Percentiles rank a stretch among this genome's conserved stretches.
Conservation (phyloP, 2,797 vertebrate species). For the Sardinella longiceps region DNA sequence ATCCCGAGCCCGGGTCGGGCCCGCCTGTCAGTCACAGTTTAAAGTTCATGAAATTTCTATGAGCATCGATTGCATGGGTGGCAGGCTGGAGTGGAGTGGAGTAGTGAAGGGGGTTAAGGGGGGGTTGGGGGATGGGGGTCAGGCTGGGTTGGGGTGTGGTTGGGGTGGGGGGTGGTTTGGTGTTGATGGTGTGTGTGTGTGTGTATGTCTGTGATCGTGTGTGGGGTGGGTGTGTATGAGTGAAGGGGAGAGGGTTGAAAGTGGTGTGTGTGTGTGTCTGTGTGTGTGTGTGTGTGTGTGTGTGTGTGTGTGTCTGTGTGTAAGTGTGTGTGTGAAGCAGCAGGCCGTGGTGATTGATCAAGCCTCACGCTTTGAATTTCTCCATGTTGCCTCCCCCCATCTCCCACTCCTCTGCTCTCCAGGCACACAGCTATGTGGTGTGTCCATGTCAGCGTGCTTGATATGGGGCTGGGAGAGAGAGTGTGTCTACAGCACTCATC, state of each 20-base stretch:
- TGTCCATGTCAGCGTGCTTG: not conserved
- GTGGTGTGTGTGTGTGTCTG: not conserved
- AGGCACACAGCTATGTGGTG: not conserved
- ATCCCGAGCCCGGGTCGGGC: slow-evolving; percentile 37
- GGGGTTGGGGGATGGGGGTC: not conserved
- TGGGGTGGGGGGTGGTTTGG: slow-evolving; percentile 42
- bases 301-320: slow-evolving; percentile 9
- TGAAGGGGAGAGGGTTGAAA: not conserved
- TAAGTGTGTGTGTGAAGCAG: slow-evolving; percentile 21
- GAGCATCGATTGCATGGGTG: slow-evolving; percentile 67
- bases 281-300: slow-evolving; percentile 24
- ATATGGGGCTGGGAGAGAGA: slow-evolving; percentile 25
- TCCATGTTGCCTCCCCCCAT: slow-evolving; percentile 13
- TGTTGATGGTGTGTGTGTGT: not conserved
- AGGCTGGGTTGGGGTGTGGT: slow-evolving; percentile 10
- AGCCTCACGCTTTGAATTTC: slow-evolving; percentile 51
- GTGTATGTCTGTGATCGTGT: not conserved
- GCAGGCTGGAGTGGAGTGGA: slow-evolving; percentile 2
- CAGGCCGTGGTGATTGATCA: slow-evolving; percentile 59
- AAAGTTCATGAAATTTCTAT: slow-evolving; percentile 80
- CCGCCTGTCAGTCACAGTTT: slow-evolving; percentile 74
- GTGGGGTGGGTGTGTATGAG: not conserved
- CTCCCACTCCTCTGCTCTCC: not conserved
- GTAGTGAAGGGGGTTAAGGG: not conserved
- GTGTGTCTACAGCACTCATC: slow-evolving; percentile 3